Conservation (phyloP, 2,113 vertebrate genomes). For the Tetraodon nigroviridis region DNA sequence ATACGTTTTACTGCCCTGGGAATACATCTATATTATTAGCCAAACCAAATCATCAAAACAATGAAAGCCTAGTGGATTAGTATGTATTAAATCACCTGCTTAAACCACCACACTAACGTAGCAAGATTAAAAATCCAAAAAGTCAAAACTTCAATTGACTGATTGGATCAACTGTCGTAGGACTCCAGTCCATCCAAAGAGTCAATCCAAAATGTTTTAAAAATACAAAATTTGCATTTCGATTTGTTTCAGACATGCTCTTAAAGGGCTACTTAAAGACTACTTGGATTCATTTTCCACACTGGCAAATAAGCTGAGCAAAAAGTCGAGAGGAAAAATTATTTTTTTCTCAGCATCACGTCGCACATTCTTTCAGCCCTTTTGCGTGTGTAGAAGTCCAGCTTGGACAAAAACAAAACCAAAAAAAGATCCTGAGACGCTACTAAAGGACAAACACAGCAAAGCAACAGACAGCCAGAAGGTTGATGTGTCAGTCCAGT, state of each 20-base stretch:
- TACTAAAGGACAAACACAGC: constrained; percentile 13
- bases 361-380: background rate
- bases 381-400: background rate
- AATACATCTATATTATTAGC: constrained; percentile 22
- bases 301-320: background rate
- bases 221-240: constrained; percentile 19
- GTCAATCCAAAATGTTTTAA: background rate
- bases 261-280: background rate
- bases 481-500: background rate
- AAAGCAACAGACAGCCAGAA: constrained; percentile 16
- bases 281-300: constrained; percentile 12
- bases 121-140: too few species aligned
- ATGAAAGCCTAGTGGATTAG: too few species aligned
- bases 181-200: background rate
- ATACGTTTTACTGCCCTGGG: background rate
- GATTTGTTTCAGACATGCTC: constrained; percentile 16
- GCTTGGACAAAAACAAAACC: background rate
- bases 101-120: too few species aligned
- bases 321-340: background rate
- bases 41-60: too few species aligned
- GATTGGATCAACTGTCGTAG: too few species aligned
- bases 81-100: too few species aligned
- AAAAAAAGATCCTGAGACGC: background rate
- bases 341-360: background rate
- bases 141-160: too few species aligned